Conservation (phyloP, 2,113 vertebrate genomes). For the Lamprotornis superbus region DNA sequence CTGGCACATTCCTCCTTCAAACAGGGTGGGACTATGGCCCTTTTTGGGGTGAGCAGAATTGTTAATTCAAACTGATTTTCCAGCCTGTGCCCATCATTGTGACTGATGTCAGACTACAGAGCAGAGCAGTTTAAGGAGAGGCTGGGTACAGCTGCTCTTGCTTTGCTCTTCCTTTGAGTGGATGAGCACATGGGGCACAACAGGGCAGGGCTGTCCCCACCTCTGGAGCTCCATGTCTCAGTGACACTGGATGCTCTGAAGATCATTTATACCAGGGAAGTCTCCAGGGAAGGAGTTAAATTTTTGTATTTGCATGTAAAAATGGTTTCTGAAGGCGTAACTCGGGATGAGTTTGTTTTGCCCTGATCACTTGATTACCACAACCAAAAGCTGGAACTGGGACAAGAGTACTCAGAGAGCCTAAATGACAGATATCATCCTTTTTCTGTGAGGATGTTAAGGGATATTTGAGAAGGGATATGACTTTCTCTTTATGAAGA, state of each 20-base stretch:
- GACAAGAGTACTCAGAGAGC: neutral
- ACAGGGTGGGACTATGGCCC: fast-evolving
- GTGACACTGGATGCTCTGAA: neutral
- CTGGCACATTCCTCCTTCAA: neutral
- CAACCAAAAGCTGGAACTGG: neutral
- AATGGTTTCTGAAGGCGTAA: neutral
- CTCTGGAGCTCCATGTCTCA: neutral
- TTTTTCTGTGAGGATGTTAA: neutral
- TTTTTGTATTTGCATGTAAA: neutral
- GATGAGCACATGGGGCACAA: fast-evolving
- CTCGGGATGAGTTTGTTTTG: neutral
- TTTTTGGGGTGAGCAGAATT: neutral
- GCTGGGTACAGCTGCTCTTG: neutral
- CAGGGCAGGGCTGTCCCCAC: neutral
- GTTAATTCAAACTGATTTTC: neutral
- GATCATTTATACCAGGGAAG: neutral
- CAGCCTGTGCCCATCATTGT: fast-evolving
- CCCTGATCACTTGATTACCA: neutral
- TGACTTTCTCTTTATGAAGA: neutral
- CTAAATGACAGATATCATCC: neutral
- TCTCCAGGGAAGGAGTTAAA: neutral
- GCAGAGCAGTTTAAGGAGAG: neutral
- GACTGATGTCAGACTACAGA: neutral
- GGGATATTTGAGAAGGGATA: neutral
- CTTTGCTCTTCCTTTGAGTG: neutral